Percentiles rank a stretch among this genome's conserved stretches.
These are phyloP conservation scores for Drosophila parabipectinata DNA, from an alignment of 1,140 invertebrate species.

Conservation along the genomic window DNA sequence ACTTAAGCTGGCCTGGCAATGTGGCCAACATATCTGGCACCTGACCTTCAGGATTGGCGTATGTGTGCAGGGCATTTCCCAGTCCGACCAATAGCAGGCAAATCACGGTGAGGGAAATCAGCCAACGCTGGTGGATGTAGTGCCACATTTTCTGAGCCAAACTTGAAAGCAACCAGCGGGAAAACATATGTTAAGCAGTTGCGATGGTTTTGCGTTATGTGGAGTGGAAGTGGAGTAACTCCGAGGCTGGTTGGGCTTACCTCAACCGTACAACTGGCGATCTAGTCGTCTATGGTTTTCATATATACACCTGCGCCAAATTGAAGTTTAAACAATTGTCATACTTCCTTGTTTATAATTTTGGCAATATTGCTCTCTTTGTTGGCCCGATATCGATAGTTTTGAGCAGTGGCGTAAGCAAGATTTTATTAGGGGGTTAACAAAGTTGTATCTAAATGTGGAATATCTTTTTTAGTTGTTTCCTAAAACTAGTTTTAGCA, in stretches of 20 bases:
- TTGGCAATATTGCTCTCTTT: constrained; percentile 18
- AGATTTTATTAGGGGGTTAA: not conserved
- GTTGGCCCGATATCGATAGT: constrained; percentile 13
- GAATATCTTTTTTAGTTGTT: no score
- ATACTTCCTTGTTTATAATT: constrained; percentile 39
- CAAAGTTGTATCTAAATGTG: no score
- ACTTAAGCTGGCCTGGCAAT: constrained; percentile 71
- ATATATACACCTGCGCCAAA: constrained; percentile 25
- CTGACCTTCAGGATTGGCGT: constrained; percentile 12
- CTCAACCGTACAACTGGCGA: constrained; percentile 42
- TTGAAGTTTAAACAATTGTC: constrained; percentile 34
- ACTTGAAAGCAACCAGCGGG: constrained; percentile 24
- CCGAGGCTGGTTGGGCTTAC: constrained; percentile 35
- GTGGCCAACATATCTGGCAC: constrained; percentile 10
- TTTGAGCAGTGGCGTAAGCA: not conserved
- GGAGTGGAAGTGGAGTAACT: constrained; percentile 2
- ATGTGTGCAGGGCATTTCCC: constrained; percentile 13
- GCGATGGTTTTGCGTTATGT: not conserved
- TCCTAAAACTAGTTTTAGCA: no score
- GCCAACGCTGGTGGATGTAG: constrained; percentile 12
- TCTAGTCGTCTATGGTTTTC: constrained; percentile 20
- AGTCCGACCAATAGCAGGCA: constrained; percentile 42
- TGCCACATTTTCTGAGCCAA: constrained; percentile 46
- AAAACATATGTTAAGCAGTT: constrained; percentile 38
- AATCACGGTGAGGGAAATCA: constrained; percentile 32